Percentiles rank a stretch among this genome's conserved stretches.
Evolutionary conservation across 1,140 invertebrate species (phyloP).

Genomic region (Lepidurus couesii): DNA sequence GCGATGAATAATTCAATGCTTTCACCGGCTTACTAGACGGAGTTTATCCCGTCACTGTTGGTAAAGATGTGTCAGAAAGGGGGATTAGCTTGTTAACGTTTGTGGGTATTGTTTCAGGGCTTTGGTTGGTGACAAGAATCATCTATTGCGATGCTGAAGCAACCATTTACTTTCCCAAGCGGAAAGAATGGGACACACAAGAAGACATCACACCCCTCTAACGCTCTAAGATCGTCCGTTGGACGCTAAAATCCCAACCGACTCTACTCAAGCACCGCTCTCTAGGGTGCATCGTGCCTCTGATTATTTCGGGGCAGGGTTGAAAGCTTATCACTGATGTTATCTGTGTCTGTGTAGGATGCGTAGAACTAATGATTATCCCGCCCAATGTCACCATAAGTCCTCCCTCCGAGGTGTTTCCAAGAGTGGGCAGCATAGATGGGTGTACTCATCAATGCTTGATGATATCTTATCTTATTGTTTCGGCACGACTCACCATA

Average conservation of each 20-base stretch:
- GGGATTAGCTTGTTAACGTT: background rate
- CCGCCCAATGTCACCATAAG: background rate
- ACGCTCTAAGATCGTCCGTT: background rate
- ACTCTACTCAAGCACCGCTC: background rate
- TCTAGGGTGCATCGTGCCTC: background rate
- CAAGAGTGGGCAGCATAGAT: too few relatives aligned
- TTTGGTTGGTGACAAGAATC: background rate
- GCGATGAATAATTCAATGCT: too few relatives aligned
- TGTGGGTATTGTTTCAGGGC: background rate
- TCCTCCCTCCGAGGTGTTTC: background rate
- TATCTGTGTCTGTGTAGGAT: background rate
- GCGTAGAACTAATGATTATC: background rate
- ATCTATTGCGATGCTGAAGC: conserved; percentile 5
- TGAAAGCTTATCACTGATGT: background rate
- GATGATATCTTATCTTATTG: too few relatives aligned
- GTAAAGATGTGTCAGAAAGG: background rate
- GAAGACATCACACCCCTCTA: background rate
- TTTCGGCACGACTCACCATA: too few relatives aligned
- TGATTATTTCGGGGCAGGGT: background rate
- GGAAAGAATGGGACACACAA: background rate
- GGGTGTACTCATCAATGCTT: too few relatives aligned
- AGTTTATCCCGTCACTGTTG: background rate
- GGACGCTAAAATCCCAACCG: background rate
- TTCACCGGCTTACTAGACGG: too few relatives aligned
- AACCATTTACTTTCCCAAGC: conserved; percentile 4